A percentile compares a stretch with the other conserved stretches of the same genome.
These are phyloP conservation scores for Lamellibrachia luymesi DNA, from an alignment of 1,140 invertebrate genomes.

Conservation along the genomic window DNA sequence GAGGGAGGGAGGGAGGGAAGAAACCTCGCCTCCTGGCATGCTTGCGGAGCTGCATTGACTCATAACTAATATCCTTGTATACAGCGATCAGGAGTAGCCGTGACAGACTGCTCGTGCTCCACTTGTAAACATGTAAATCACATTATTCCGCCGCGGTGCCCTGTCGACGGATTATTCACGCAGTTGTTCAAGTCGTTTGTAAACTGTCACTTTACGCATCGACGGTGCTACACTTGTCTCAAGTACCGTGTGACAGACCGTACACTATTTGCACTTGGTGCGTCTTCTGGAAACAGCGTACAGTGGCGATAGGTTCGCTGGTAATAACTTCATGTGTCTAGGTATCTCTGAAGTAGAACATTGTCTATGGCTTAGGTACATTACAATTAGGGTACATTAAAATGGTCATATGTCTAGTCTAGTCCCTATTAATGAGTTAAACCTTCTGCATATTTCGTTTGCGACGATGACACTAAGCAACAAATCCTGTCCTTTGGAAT, in stretches of 20 bases:
- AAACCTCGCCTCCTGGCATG: background rate
- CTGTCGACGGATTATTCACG: background rate
- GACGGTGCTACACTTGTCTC: background rate
- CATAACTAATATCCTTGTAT: background rate
- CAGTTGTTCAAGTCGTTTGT: background rate
- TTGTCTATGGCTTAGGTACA: too few relatives aligned
- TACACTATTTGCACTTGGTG: background rate
- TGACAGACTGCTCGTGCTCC: background rate
- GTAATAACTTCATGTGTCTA: background rate
- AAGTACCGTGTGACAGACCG: background rate
- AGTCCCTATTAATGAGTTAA: too few relatives aligned
- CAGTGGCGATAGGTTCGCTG: background rate
- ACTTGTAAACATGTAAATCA: background rate
- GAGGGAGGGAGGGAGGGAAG: constrained; percentile 18
- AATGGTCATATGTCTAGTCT: too few relatives aligned
- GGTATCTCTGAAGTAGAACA: too few relatives aligned
- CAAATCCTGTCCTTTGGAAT: too few relatives aligned
- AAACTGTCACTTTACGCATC: background rate
- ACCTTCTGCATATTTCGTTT: too few relatives aligned
- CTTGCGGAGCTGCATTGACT: background rate
- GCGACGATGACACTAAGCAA: too few relatives aligned
- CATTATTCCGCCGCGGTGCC: background rate
- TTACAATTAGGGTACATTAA: too few relatives aligned
- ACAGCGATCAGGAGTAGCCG: background rate
- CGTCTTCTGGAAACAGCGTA: background rate